Base-by-base conservation (phyloP, 2,888 invertebrate genomes). In the Melanostoma scalare region DNA sequence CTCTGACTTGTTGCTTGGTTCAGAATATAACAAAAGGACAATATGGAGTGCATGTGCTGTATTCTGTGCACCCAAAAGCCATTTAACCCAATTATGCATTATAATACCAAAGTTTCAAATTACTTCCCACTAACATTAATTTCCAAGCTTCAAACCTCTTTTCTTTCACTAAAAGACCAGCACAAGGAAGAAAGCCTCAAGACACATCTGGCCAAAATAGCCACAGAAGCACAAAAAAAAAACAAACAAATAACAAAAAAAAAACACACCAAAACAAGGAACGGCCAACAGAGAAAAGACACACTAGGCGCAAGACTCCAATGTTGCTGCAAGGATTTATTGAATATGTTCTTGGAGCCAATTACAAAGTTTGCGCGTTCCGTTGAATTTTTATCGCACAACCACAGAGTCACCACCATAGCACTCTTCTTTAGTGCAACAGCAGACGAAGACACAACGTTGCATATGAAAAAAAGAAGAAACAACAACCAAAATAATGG, bases 321-420 rank as follows among this genome's bases (percentile, higher is more conserved):
- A 53, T 55, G 74, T 74, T 84, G 65, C 74, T 79, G 74, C 56
- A 53, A 79, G 84, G 79, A 84, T 84, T 84, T 84, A 84, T 79
- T 79, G 84, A 84, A 84, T 84, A 69, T 84, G 74, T 84, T 84
- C 69, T 48, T 42, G 79, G 38, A 84, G 84, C 84, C 84, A 84
- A 84, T 84, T 84, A 79, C 84, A 74, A 75, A 74, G 68, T 84
- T 84, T 78, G 65, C 55, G 74, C 84, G 79, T 79, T 84, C 79
- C 71, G 79, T 75, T 84, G 79, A 75, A 84, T 78, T 84, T 84
- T 84, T 79, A 79, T 79, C 79, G 69, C 65, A 56, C 56, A 65
- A 67, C 69, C 53, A 48, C 36, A 71, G 55, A 50, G 61, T 5
- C 38, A 31, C 30, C 33, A 53, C 36, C 42, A 40, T 8, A 10